Base-by-base conservation (phyloP, 2,888 invertebrate genomes). In the Mythimna albipuncta region DNA sequence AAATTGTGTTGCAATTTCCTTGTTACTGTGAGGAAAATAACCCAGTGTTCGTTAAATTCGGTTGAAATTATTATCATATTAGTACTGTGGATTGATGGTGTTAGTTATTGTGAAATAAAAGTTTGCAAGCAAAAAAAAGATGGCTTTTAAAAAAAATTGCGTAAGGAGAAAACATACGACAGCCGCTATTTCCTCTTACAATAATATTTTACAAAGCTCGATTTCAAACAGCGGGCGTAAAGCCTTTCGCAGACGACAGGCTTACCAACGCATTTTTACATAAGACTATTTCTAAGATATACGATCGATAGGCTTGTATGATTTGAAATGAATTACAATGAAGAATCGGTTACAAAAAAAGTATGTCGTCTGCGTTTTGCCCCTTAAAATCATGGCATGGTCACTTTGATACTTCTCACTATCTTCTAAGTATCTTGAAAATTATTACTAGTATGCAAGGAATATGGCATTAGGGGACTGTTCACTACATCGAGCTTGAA, bases 161-260 rank as follows among this genome's bases (percentile, higher is more conserved):
- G 21, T 19, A n/a, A 50, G 10, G 0, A 16, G 19, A 26, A 52
- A 58, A 52, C 26, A n/a, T 11, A 70, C 62, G 26, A 35, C 44
- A 19, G 38, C 38, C 44, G 63, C 26, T 52, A 72, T 72, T 73
- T 75, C 58, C 72, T 79, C 79, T 78, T 59, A 54, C 26, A 63
- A 72, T 61, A 72, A 58, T 47, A 19, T 47, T 47, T 19, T 58
- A 44, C 9, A 54, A 78, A 72, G 47, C 72, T 79, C 54, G 32
- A 47, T 78, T 19, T 32, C 11, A 11, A 47, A 41, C 16, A 47
- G 58, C 63, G 58, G 54, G 26, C 38, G 44, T 32, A 6, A 75
- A 63, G 58, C 57, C 10, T 77, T 57, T 52, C 9, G 11, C 26
- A 78, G 50, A 44, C 44, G 50, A 58, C 13, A 35, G 50, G 35